Evolutionary conservation across 37 sponge, comb jelly and placozoan genomes (phyloP), one percentile per base, ranked within the genome.

Genomic region (Cliona cf. orientalis): DNA sequence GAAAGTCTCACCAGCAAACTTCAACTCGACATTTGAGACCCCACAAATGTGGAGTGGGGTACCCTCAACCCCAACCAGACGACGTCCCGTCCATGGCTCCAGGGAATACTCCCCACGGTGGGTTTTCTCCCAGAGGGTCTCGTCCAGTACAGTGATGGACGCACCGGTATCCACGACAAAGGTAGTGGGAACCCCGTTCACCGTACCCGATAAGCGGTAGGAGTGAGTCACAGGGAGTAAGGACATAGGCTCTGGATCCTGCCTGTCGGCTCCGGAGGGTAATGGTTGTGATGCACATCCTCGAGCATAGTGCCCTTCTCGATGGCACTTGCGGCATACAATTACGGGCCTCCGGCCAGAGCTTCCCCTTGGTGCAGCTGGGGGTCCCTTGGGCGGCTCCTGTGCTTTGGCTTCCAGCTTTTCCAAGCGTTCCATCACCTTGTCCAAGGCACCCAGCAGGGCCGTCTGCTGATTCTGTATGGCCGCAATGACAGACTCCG

Each of bases 151-250:
- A 40, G 81, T 58, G 4, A 57, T 62, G 19, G 81, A 71, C 19
- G 81, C 81, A 26, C 81, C 81, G 26, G 81, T 81, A 36, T 81
- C 81, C 9, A 66, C 41, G 19, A 81, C 41, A 21, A 81, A 29
- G 35, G 19, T 31, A 17, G 26, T 55, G 25, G 55, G 53, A 14
- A 79, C 68, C 6, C 68, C 68, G 44, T 65, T 66, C 14, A 79
- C 53, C 14, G 1, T 44, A 29, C 80, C 80, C 34, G 42, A 26
- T n/a, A 79, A n/a, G n/a, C n/a, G n/a, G n/a, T n/a, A n/a, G n/a
- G n/a, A n/a, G n/a, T n/a, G n/a, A n/a, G n/a, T n/a, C n/a, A n/a
- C n/a, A n/a, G n/a, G n/a, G n/a, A n/a, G n/a, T n/a, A n/a, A n/a
- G n/a, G n/a, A n/a, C n/a, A n/a, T n/a, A n/a, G n/a, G n/a, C n/a